phyloP scores from a whole-genome alignment of 2,113 vertebrate genomes.

The Balaeniceps rex region DNA sequence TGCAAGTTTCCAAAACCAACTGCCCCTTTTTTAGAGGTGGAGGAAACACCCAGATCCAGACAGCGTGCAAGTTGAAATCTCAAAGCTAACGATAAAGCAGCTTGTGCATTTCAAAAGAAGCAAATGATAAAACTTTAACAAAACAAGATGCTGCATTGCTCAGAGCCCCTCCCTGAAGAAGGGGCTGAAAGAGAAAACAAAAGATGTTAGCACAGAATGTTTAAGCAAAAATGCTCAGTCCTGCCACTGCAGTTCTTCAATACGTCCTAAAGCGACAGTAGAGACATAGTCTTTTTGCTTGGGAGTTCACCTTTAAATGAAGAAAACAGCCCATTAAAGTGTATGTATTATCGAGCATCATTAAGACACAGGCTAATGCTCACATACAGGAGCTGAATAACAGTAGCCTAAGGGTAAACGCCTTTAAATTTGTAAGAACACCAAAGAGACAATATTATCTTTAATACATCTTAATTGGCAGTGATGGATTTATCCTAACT shows the following conservation, averaged over 20 bases:
- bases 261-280: background rate
- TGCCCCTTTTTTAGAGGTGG: background rate
- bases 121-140: background rate
- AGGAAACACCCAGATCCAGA: background rate
- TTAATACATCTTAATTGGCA: slow-evolving; percentile 5
- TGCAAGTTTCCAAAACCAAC: background rate
- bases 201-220: background rate
- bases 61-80: background rate
- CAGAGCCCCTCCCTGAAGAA: background rate
- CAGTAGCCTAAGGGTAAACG: background rate
- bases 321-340: background rate
- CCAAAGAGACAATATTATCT: background rate
- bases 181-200: background rate
- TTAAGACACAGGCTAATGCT: background rate
- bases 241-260: background rate
- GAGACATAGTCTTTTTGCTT: background rate
- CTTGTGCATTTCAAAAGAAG: background rate
- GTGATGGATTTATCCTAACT: background rate
- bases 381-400: background rate
- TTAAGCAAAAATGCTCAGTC: background rate
- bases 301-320: background rate
- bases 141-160: background rate
- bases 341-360: background rate
- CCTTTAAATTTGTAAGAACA: background rate
- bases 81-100: background rate